These are phyloP conservation scores for Pseudomyrmex flavicornis DNA, from an alignment of 1,140 invertebrate species.

Conservation along the genomic window DNA sequence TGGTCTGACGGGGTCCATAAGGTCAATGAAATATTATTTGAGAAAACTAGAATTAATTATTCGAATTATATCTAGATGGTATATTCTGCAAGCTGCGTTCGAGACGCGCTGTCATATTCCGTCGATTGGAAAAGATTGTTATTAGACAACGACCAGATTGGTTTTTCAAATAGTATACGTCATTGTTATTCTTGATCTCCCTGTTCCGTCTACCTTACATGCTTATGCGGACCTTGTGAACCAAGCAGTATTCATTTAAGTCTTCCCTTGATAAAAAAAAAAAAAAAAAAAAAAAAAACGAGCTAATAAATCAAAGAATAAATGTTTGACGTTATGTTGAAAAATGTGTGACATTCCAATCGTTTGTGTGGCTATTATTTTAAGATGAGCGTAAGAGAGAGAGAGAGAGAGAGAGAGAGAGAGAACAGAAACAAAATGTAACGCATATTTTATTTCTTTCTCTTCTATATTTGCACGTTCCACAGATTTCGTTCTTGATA, in stretches of 20 bases:
- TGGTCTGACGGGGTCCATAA: constrained; percentile 55
- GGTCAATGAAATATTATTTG: constrained; percentile 42
- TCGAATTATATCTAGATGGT: constrained; percentile 12
- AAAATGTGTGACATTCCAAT: constrained; percentile 9
- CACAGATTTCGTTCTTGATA: constrained; percentile 37
- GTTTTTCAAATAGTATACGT: background rate
- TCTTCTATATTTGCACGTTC: constrained; percentile 5
- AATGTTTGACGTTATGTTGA: constrained; percentile 1
- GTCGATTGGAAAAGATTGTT: background rate
- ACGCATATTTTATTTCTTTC: constrained; percentile 38
- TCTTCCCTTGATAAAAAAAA: constrained; percentile 52
- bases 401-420: no score
- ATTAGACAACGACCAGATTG: background rate
- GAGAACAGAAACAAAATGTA: background rate
- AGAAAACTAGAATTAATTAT: constrained; percentile 25
- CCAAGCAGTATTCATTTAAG: constrained; percentile 73
- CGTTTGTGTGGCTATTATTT: constrained; percentile 28
- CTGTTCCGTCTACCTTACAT: background rate
- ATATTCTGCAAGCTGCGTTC: constrained; percentile 1
- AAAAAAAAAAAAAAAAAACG: background rate
- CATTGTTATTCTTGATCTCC: background rate
- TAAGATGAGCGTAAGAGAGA: constrained; percentile 1
- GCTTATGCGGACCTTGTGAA: constrained; percentile 55
- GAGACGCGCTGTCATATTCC: constrained; percentile 1
- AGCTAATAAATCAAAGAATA: constrained; percentile 1